Base-by-base conservation (phyloP, 2,888 invertebrate species). In the Andrena praecox region DNA sequence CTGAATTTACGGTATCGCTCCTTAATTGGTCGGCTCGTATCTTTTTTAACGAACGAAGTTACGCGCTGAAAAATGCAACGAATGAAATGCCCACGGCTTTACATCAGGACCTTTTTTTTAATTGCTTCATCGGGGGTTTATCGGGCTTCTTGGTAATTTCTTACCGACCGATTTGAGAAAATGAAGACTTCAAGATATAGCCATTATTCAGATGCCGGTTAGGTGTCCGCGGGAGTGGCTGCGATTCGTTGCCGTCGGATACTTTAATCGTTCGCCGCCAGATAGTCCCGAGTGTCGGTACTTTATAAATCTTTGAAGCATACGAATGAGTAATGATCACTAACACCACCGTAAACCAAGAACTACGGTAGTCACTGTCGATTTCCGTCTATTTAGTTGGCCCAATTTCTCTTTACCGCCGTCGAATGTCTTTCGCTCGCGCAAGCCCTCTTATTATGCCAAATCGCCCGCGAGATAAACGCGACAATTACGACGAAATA, bases 201-300 rank as follows among this genome's bases (percentile, higher is more conserved):
- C 31, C 42, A n/a, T 5, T 12, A 27, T 24, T 24, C 56, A 10
- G 10, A 8, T 56, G 10, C 4, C 10, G 35, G 27, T 33, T 52
- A 20, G 8, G 12, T 2, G n/a, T 2, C 29, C 35, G 31, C 35
- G 1, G 29, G 33, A 54, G n/a, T 12, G 20, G 48, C 64, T 2
- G 48, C 33, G 56, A 80, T 73, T 33, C 35, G 63, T 48, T 59
- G 67, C 82, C 82, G 82, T 82, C 82, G 82, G 82, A 71, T 50
- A 48, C 33, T 48, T n/a, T 5, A 50, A 76, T 76, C 60, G 60
- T 50, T 66, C 29, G 24, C 29, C 42, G 24, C 31, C 10, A 35
- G 59, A 33, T 31, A 12, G 10, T 24, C n/a, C 12, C 31, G 10
- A 56, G 35, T 10, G 16, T 66, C 24, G 2, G 60, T 12, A 8